A percentile compares a stretch with the other conserved stretches of the same genome.
phyloP scores from a whole-genome alignment of 2,888 invertebrate species.

The Plagodis dolabraria region DNA sequence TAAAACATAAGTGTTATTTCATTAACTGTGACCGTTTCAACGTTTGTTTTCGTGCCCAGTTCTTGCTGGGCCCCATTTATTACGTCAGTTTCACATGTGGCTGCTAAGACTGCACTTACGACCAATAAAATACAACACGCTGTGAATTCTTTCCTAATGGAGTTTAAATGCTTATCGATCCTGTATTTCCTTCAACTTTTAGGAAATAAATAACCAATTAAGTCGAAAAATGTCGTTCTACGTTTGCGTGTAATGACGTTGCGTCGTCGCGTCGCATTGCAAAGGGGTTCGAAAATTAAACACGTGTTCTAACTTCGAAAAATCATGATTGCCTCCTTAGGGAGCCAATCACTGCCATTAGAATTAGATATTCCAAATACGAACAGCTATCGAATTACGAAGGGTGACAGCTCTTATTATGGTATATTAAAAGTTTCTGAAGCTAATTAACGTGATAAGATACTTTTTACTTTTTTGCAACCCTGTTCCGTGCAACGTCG shows the following conservation, averaged over 20 bases:
- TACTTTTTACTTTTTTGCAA: slow-evolving; percentile 32
- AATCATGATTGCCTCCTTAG: slow-evolving; percentile 82
- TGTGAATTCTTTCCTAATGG: slow-evolving; percentile 23
- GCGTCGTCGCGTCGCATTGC: slow-evolving; percentile 65
- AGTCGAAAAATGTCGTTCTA: slow-evolving; percentile 30
- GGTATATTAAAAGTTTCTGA: slow-evolving; percentile 43
- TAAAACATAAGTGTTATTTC: slow-evolving; percentile 78
- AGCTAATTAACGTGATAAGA: slow-evolving; percentile 21
- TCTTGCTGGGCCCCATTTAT: slow-evolving; percentile 49
- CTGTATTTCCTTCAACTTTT: slow-evolving; percentile 32
- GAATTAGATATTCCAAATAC: slow-evolving; percentile 81
- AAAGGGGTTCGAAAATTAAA: slow-evolving; percentile 74
- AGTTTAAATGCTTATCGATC: slow-evolving; percentile 21
- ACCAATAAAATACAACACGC: slow-evolving; percentile 23
- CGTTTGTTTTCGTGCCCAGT: slow-evolving; percentile 47
- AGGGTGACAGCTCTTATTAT: slow-evolving; percentile 57
- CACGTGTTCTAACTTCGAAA: slow-evolving; percentile 81
- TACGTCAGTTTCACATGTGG: slow-evolving; percentile 52
- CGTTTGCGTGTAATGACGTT: slow-evolving; percentile 48
- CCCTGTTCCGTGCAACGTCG: slow-evolving; percentile 19
- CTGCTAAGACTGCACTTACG: slow-evolving; percentile 38
- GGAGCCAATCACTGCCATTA: slow-evolving; percentile 83
- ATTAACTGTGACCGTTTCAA: slow-evolving; percentile 69
- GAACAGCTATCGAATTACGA: slow-evolving; percentile 76
- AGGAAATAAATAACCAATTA: slow-evolving; percentile 45